Percentiles rank a stretch among this genome's conserved stretches.
phyloP scores from a whole-genome alignment of 1,140 invertebrate genomes.

The Drosophila azteca region DNA sequence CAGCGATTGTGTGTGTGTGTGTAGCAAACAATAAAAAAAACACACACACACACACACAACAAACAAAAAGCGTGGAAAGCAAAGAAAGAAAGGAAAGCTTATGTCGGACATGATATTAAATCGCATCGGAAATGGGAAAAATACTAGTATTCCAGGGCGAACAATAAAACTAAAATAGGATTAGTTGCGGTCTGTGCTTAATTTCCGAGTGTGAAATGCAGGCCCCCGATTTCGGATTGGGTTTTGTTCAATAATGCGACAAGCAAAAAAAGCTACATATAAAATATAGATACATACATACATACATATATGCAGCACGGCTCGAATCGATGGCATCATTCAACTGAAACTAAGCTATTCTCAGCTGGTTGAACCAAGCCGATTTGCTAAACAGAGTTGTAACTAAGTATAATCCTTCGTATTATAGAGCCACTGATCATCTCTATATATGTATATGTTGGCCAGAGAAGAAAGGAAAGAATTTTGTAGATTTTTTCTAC shows the following conservation, averaged over 20 bases:
- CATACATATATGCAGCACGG: not conserved
- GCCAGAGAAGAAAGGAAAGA: too few species aligned
- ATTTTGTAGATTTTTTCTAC: too few species aligned
- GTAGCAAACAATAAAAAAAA: conserved; percentile 24
- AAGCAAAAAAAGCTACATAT: conserved; percentile 46
- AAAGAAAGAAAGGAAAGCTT: conserved; percentile 45
- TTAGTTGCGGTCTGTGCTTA: conserved; percentile 58
- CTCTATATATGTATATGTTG: too few species aligned
- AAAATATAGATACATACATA: not conserved
- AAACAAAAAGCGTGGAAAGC: not conserved
- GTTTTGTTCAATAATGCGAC: conserved; percentile 33
- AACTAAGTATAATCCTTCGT: too few species aligned
- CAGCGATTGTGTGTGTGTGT: conserved; percentile 29
- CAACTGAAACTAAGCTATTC: conserved; percentile 26
- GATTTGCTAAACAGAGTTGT: too few species aligned
- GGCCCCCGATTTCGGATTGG: conserved; percentile 19
- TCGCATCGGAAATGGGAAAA: conserved; percentile 48
- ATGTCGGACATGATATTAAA: conserved; percentile 71
- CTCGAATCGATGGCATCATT: conserved; percentile 10
- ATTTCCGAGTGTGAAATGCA: conserved; percentile 58
- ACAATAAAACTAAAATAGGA: conserved; percentile 70
- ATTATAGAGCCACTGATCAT: too few species aligned
- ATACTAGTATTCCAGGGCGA: conserved; percentile 25
- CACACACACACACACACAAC: conserved; percentile 10
- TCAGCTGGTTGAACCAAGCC: conserved; percentile 17